phyloP scores from a whole-genome alignment of 2,113 vertebrate species.

The Neotragus moschatus region DNA sequence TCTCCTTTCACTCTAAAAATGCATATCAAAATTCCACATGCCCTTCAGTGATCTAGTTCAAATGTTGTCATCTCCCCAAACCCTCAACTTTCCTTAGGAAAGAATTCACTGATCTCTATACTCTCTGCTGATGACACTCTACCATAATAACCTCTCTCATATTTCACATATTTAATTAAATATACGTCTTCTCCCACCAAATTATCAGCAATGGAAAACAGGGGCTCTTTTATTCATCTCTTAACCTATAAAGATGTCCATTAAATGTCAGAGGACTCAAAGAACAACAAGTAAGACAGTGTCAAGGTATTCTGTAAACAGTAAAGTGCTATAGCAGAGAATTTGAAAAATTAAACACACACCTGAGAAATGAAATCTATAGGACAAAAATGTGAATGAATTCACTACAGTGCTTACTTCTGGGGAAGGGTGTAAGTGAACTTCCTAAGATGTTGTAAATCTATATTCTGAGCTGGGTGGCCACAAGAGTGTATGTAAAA shows the following conservation, averaged over 20 bases:
- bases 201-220: not conserved
- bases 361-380: not conserved
- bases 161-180: not conserved
- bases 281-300: not conserved
- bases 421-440: not conserved
- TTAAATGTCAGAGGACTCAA: not conserved
- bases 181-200: not conserved
- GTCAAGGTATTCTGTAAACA: not conserved
- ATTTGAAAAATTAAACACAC: not conserved
- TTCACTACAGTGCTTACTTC: not conserved
- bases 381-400: not conserved
- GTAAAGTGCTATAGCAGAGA: not conserved
- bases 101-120: not conserved
- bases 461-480: not conserved
- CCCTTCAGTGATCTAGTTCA: not conserved
- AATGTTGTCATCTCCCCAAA: not conserved
- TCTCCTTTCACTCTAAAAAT: not conserved
- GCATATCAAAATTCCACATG: not conserved
- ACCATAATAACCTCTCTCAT: not conserved
- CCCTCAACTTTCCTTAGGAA: not conserved
- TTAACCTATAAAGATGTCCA: not conserved
- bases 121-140: not conserved
- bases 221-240: not conserved
- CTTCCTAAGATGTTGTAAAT: not conserved
- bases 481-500: not conserved